These are phyloP conservation scores for Oxyteleia sp. DNA, from an alignment of 2,888 invertebrate species.

Conservation along the genomic window DNA sequence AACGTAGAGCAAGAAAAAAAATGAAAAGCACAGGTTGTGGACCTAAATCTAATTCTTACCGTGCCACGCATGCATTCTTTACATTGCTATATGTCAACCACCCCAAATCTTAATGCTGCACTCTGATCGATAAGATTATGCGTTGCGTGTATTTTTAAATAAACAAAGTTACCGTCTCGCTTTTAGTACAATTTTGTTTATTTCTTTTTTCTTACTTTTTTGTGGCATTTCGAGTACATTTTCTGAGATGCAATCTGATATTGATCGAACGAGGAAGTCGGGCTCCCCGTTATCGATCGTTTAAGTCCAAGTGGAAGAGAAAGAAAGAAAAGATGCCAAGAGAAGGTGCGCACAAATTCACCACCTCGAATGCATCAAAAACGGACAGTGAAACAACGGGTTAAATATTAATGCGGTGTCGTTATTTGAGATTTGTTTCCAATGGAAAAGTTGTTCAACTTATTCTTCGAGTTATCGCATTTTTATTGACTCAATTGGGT, in stretches of 20 bases:
- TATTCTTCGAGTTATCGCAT: no score
- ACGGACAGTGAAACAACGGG: background rate
- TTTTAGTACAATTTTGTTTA: no score
- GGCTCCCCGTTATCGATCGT: constrained; percentile 76
- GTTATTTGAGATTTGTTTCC: constrained; percentile 10
- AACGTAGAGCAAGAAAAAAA: constrained; percentile 71
- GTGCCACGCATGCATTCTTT: constrained; percentile 81
- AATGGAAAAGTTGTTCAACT: no score
- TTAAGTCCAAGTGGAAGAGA: constrained; percentile 73
- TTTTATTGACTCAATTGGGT: background rate
- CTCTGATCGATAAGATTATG: constrained; percentile 65
- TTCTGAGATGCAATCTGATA: constrained; percentile 52
- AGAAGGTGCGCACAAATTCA: constrained; percentile 73
- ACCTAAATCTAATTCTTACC: constrained; percentile 81
- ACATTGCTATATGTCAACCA: constrained; percentile 75
- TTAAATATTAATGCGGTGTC: background rate
- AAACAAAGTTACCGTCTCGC: background rate
- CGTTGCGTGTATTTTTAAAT: constrained; percentile 34
- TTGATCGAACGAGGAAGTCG: constrained; percentile 78
- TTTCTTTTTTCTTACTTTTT: constrained; percentile 17
- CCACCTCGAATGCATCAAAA: constrained; percentile 48
- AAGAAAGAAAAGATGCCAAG: constrained; percentile 76
- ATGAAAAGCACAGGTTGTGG: constrained; percentile 70
- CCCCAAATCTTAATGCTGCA: constrained; percentile 72
- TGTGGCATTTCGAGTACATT: background rate